These are phyloP conservation scores for Thymelicus lineola DNA, from an alignment of 2,888 invertebrate genomes.

Conservation along the genomic window DNA sequence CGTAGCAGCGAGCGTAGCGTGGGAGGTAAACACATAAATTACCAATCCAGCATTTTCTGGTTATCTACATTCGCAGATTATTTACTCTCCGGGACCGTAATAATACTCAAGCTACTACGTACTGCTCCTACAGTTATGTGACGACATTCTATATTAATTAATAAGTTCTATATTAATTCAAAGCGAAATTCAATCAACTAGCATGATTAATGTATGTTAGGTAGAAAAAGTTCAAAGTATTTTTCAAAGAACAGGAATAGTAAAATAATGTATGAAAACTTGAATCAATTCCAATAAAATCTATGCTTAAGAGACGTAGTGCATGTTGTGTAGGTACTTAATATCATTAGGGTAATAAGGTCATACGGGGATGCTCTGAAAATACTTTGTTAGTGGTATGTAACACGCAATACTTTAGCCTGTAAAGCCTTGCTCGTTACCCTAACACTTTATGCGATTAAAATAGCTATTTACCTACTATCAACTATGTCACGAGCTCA, in stretches of 20 bases:
- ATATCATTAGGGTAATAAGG: constrained; percentile 35
- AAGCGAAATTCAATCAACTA: background rate
- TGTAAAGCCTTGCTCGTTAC: constrained; percentile 8
- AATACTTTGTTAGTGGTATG: constrained; percentile 30
- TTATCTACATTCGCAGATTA: constrained; percentile 23
- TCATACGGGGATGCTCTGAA: constrained; percentile 29
- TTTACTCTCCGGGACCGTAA: constrained; percentile 10
- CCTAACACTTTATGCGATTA: constrained; percentile 31
- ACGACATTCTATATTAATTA: no score
- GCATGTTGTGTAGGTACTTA: constrained; percentile 24
- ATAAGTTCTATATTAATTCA: background rate
- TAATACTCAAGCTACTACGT: constrained; percentile 14
- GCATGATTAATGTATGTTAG: background rate
- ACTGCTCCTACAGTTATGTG: background rate
- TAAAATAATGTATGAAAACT: background rate
- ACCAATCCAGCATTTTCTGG: constrained; percentile 20
- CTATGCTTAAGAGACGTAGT: constrained; percentile 10
- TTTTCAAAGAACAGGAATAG: background rate
- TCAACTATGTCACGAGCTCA: constrained; percentile 16
- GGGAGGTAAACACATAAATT: constrained; percentile 32
- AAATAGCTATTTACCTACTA: constrained; percentile 27
- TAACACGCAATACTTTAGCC: constrained; percentile 26
- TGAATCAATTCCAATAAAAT: constrained; percentile 10
- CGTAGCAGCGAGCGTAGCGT: constrained; percentile 9
- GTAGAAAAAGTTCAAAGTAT: no score